These are phyloP conservation scores for Syndactyla subalaris DNA, from an alignment of 2,797 vertebrate species.

Conservation along the genomic window DNA sequence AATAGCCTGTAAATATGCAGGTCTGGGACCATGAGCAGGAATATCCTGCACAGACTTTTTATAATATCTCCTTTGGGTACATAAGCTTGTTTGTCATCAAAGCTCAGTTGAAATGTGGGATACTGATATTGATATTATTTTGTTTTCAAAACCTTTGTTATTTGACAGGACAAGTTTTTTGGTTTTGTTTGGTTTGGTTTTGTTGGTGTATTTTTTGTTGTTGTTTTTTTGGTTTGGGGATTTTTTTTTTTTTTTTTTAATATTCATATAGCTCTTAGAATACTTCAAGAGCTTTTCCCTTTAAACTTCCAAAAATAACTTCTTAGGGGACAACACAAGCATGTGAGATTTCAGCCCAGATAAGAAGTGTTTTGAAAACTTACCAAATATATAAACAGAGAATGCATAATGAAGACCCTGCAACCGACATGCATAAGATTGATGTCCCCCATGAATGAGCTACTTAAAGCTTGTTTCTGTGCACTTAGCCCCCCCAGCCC, in stretches of 20 bases:
- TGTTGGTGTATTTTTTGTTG: no score
- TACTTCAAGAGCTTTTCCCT: neutral
- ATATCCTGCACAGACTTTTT: neutral
- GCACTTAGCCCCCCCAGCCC: slow-evolving; percentile 68
- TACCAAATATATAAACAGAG: neutral
- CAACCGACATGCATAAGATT: neutral
- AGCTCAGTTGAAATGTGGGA: neutral
- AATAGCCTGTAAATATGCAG: neutral
- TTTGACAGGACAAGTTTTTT: neutral
- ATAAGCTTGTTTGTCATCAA: neutral
- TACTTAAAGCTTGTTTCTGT: slow-evolving; percentile 39
- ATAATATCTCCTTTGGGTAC: neutral
- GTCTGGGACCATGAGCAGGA: neutral
- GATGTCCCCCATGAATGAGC: neutral
- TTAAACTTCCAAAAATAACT: slow-evolving; percentile 4
- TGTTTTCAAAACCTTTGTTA: neutral
- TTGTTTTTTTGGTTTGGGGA: no score
- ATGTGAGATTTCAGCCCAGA: neutral
- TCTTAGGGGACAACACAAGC: neutral
- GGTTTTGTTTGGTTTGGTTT: neutral
- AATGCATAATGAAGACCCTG: slow-evolving; percentile 8
- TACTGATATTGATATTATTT: neutral
- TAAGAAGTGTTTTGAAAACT: slow-evolving; percentile 19
- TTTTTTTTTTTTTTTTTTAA: neutral
- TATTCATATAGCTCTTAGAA: neutral